These are phyloP conservation scores for Diplolepis rosae DNA, from an alignment of 2,888 invertebrate species.

Conservation along the genomic window DNA sequence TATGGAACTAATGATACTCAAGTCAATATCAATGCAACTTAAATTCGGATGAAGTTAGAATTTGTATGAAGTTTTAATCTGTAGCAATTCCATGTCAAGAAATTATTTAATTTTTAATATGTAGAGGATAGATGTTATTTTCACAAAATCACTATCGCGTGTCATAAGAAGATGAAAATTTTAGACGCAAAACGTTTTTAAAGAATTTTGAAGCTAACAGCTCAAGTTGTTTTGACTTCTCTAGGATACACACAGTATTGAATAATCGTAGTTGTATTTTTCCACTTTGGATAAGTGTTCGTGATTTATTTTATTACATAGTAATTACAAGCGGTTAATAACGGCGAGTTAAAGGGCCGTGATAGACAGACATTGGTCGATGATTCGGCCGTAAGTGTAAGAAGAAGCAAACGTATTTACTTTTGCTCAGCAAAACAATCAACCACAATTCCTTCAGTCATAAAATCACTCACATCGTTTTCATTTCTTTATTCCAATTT, in stretches of 20 bases:
- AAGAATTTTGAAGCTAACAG: background rate
- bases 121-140: background rate
- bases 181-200: too few species aligned
- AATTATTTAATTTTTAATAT: background rate
- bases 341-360: constrained; percentile 43
- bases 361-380: constrained; percentile 2
- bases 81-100: background rate
- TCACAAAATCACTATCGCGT: too few species aligned
- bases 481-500: background rate
- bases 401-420: constrained; percentile 17
- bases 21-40: too few species aligned
- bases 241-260: constrained; percentile 6
- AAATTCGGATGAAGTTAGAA: background rate
- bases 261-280: constrained; percentile 16
- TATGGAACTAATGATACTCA: background rate
- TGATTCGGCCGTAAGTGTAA: background rate
- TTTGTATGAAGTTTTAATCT: background rate
- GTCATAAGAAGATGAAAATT: too few species aligned
- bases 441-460: background rate
- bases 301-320: constrained; percentile 44
- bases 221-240: background rate
- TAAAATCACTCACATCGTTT: background rate
- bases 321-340: constrained; percentile 52
- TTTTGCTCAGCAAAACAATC: background rate
- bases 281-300: constrained; percentile 24